phyloP scores from a whole-genome alignment of 2,797 vertebrate genomes.

The Falco cherrug region DNA sequence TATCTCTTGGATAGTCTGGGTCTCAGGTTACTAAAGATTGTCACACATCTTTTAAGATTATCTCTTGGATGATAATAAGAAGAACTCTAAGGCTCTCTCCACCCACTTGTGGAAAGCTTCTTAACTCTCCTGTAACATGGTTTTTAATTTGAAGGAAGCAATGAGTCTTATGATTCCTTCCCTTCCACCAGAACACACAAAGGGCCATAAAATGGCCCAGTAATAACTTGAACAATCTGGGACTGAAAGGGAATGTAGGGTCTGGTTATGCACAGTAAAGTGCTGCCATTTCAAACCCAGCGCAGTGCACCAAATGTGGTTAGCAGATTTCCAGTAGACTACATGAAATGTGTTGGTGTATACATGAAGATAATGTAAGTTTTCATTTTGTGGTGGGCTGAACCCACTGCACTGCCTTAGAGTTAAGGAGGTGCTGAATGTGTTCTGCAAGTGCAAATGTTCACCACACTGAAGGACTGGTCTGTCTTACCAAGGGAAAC shows the following conservation, averaged over 20 bases:
- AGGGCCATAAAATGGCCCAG: background rate
- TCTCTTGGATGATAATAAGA: background rate
- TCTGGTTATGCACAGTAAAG: background rate
- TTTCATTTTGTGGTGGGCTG: background rate
- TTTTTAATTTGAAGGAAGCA: background rate
- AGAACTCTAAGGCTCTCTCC: background rate
- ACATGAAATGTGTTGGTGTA: background rate
- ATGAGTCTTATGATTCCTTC: background rate
- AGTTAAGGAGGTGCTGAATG: background rate
- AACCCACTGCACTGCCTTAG: background rate
- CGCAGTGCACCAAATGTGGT: fast-evolving
- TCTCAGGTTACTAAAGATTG: background rate
- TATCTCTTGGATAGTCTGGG: background rate
- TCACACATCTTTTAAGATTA: background rate
- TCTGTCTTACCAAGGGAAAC: background rate
- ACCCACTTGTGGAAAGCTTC: background rate
- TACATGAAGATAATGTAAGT: background rate
- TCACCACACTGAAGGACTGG: background rate
- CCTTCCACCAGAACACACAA: background rate
- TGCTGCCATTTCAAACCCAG: background rate
- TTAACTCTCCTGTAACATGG: background rate
- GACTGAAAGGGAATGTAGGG: background rate
- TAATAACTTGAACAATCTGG: background rate
- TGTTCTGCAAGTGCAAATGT: background rate
- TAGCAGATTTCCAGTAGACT: background rate